Conservation (phyloP, 2,797 vertebrate species). For the Melanogrammus aeglefinus region DNA sequence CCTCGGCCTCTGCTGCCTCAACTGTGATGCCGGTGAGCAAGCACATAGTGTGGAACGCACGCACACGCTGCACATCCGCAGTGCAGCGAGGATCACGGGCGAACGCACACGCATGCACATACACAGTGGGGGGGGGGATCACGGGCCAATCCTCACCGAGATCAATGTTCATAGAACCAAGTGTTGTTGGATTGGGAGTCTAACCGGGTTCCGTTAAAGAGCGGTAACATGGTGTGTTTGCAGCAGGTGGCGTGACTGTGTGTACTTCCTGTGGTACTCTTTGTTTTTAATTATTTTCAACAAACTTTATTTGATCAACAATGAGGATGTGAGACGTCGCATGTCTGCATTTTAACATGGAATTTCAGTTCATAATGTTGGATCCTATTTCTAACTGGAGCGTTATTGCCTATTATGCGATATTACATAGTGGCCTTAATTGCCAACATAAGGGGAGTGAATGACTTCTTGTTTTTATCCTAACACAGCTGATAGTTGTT, state of each 20-base stretch:
- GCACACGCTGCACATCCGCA: no score
- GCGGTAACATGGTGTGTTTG: background rate
- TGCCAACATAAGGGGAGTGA: background rate
- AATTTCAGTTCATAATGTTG: background rate
- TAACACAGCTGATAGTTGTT: background rate
- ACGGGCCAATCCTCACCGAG: no score
- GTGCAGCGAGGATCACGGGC: no score
- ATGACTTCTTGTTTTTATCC: background rate
- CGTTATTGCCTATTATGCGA: background rate
- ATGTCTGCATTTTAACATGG: background rate
- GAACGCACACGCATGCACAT: background rate
- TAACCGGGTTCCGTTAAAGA: background rate
- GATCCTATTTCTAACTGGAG: background rate
- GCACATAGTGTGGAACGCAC: conserved; percentile 18
- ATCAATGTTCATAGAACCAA: no score
- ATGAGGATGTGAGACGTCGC: background rate
- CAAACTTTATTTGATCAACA: background rate
- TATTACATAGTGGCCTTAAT: background rate
- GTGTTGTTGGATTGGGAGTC: background rate
- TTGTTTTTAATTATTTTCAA: background rate
- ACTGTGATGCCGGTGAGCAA: conserved; percentile 76
- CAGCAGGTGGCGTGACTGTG: background rate
- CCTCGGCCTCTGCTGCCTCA: conserved; percentile 72
- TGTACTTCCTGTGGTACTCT: background rate
- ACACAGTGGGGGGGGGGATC: background rate